A percentile compares a stretch with the other conserved stretches of the same genome.
Conservation (phyloP, 2,113 vertebrate species). For the Seriola aureovittata region DNA sequence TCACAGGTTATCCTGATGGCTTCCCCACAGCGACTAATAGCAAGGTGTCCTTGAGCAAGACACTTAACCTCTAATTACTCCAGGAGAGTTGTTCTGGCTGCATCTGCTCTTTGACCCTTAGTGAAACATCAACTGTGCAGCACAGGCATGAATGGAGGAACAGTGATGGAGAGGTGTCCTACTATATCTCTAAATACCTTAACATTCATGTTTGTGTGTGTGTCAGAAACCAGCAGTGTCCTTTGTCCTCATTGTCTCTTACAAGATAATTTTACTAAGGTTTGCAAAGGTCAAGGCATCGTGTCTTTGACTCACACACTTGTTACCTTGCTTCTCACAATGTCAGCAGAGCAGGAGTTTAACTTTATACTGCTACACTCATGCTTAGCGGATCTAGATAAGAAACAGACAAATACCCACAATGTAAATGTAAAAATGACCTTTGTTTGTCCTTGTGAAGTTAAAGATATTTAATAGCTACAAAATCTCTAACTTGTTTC, state of each 20-base stretch:
- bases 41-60: slow-evolving; percentile 57
- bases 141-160: slow-evolving; percentile 1
- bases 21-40: slow-evolving; percentile 48
- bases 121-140: slow-evolving; percentile 18
- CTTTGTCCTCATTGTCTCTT: slow-evolving; percentile 2
- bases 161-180: background rate
- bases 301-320: background rate
- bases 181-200: background rate
- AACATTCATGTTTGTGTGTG: background rate
- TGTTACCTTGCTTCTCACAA: background rate
- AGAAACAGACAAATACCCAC: background rate
- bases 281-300: background rate
- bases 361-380: background rate
- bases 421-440: background rate
- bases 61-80: slow-evolving; percentile 62
- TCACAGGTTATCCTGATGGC: slow-evolving; percentile 23
- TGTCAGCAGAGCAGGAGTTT: background rate
- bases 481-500: background rate
- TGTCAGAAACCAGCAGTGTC: slow-evolving; percentile 6
- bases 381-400: background rate
- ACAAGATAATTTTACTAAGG: background rate
- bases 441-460: slow-evolving; percentile 17
- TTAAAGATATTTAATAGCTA: background rate
- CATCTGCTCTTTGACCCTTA: slow-evolving; percentile 47
- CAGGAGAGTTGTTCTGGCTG: slow-evolving; percentile 10